Evolutionary conservation across 1,140 invertebrate genomes (phyloP).

Genomic region (Aporrectodea caliginosa): DNA sequence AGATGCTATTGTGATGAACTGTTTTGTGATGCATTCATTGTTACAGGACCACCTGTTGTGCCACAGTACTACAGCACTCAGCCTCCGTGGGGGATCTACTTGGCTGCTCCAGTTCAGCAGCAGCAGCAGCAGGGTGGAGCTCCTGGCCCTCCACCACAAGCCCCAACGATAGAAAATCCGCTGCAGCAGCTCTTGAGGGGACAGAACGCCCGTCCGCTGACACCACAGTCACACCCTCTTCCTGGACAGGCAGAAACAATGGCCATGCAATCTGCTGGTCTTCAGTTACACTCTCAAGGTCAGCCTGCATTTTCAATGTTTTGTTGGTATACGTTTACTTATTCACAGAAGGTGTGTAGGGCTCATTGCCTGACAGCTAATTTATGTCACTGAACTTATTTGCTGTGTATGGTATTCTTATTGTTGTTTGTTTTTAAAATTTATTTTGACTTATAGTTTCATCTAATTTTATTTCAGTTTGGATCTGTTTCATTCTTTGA

Average conservation of each 20-base stretch:
- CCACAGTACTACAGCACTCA: constrained; percentile 57
- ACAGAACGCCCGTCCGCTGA: constrained; percentile 58
- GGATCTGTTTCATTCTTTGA: no score
- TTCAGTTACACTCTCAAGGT: constrained; percentile 24
- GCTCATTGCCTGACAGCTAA: no score
- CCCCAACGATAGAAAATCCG: constrained; percentile 57
- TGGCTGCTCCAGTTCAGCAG: constrained; percentile 45
- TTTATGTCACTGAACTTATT: no score
- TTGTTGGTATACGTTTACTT: no score
- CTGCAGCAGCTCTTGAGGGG: constrained; percentile 15
- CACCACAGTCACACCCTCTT: constrained; percentile 51
- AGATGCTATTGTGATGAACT: no score
- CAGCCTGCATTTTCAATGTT: no score
- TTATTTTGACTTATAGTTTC: no score
- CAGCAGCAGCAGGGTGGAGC: constrained; percentile 64
- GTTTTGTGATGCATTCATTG: no score
- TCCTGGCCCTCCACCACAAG: constrained; percentile 55
- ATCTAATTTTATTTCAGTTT: no score
- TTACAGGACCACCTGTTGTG: constrained; percentile 45
- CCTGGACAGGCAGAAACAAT: constrained; percentile 25
- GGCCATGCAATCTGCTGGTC: constrained; percentile 36
- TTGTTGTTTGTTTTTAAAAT: no score
- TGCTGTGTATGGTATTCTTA: no score
- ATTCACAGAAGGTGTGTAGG: no score
- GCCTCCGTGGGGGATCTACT: constrained; percentile 60